Conservation (phyloP, 2,797 vertebrate species). For the Propithecus perrieri region DNA sequence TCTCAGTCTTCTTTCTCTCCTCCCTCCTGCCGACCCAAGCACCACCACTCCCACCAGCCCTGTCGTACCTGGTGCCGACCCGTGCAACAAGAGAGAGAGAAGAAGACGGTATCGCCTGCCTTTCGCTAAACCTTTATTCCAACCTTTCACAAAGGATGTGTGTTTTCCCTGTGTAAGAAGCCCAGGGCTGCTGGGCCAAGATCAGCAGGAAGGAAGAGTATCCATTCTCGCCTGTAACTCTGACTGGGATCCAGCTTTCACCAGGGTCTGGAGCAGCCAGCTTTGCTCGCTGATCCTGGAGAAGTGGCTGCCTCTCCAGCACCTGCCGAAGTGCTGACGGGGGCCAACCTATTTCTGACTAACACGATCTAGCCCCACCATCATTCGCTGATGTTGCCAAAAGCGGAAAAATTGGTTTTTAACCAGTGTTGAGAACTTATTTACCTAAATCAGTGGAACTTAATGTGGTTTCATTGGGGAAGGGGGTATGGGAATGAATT, state of each 20-base stretch:
- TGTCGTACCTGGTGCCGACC: not conserved
- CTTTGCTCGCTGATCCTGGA: not conserved
- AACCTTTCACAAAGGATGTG: not conserved
- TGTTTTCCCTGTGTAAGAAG: not conserved
- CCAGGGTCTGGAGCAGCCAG: not conserved
- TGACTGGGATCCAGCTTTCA: not conserved
- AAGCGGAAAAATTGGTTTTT: not conserved
- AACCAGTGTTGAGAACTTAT: not conserved
- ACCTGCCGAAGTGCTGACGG: not conserved
- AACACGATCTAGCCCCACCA: too few species aligned
- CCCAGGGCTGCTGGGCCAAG: not conserved
- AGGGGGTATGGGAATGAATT: not conserved
- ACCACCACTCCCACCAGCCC: not conserved
- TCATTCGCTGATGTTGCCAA: not conserved
- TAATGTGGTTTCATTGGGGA: too few species aligned
- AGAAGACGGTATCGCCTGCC: not conserved
- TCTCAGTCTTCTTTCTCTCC: not conserved
- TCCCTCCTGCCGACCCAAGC: not conserved
- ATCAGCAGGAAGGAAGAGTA: not conserved
- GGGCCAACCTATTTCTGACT: not conserved
- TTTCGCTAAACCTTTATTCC: not conserved
- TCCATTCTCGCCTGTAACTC: not conserved
- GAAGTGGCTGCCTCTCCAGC: not conserved
- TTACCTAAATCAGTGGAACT: not conserved
- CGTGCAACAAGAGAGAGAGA: too few species aligned